Conservation (phyloP, 2,888 invertebrate genomes). For the Pelosia muscerda region DNA sequence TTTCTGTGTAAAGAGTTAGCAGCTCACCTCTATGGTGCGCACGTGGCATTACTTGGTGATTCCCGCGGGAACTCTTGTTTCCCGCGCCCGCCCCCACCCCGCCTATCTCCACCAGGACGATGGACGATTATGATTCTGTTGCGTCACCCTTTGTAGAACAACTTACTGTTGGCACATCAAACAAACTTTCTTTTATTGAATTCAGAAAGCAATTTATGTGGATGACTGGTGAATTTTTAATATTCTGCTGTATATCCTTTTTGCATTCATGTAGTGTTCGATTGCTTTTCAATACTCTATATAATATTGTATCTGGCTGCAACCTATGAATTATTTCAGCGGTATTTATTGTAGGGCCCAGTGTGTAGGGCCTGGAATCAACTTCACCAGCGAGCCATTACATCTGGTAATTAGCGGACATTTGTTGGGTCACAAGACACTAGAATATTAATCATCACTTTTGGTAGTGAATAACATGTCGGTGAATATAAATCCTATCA, state of each 20-base stretch:
- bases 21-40: constrained; percentile 12
- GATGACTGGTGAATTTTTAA: background rate
- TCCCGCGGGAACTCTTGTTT: constrained; percentile 13
- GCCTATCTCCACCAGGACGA: constrained; percentile 12
- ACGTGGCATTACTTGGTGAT: constrained; percentile 13
- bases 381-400: too few relatives aligned
- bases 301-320: background rate
- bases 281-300: background rate
- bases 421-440: too few relatives aligned
- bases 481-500: too few relatives aligned
- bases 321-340: too few relatives aligned
- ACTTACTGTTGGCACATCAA: constrained; percentile 14
- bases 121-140: constrained; percentile 33
- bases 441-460: too few relatives aligned
- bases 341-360: too few relatives aligned
- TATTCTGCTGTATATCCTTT: background rate
- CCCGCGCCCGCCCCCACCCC: background rate
- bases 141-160: constrained; percentile 15
- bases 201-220: constrained; percentile 19
- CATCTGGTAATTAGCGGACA: too few relatives aligned
- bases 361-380: too few relatives aligned
- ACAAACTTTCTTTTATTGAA: constrained; percentile 15
- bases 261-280: background rate
- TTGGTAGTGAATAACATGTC: too few relatives aligned
- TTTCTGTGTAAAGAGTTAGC: constrained; percentile 11